Evolutionary conservation across 2,888 invertebrate genomes (phyloP), one percentile per base, ranked within the genome.

Genomic region (Ypsolopha sequella): DNA sequence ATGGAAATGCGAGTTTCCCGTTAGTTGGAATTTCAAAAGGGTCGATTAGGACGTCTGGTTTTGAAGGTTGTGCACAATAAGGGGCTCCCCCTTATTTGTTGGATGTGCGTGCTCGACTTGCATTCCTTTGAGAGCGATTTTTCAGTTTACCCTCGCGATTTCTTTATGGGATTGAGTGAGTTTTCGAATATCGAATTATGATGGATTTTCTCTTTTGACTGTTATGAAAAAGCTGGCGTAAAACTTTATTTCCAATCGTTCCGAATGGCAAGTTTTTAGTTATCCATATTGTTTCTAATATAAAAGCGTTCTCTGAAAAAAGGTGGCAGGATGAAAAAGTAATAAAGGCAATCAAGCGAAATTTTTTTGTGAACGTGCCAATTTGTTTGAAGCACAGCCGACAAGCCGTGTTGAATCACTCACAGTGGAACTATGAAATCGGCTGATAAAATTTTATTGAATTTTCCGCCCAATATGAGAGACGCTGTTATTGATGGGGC

Each of bases 1-100:
- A 86, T 86, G 84, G 82, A 84, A 86, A 86, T 84, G 76, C 72
- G 82, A 79, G 80, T 81, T 85, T 84, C 72, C 84, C 77, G 82
- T 84, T 85, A 86, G 82, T 84, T 81, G 80, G 81, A 77, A 81
- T 84, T 82, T 84, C 82, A 77, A 85, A 86, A 82, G 84, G 85
- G 86, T 76, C 84, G 84, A 84, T 85, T 85, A 84, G 82, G 71
- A 80, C 76, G 81, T 82, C 85, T 85, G 85, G 81, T 82, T 84
- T 78, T 73, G 85, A 85, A 82, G 85, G 84, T 80, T 79, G 70
- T 65, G 69, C 70, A 82, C 81, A 84, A 82, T 81, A 73, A 70
- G 66, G 64, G 63, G 61, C 66, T 65, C 66, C 70, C 77, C 62
- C 72, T 70, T 79, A 80, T 80, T 84, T 80, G 81, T 80, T 73